Base-by-base conservation (phyloP, 2,888 invertebrate genomes). In the Amblyjoppa fuscipennis region DNA sequence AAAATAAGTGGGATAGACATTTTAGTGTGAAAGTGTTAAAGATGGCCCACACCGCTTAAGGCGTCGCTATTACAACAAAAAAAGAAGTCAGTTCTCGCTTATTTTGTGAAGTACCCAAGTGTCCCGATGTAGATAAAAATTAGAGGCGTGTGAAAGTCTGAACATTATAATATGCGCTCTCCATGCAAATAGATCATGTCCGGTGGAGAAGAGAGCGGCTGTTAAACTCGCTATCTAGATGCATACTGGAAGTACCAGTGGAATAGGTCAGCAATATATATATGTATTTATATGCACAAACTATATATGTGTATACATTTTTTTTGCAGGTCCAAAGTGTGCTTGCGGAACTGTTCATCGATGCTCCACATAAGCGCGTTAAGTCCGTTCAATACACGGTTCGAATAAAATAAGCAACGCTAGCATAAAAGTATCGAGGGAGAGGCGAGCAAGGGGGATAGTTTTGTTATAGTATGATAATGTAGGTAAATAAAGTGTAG, bases 361-460 rank as follows among this genome's bases (percentile, higher is more conserved):
- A 61, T 83, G 83, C 79, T 80, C 83, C 83, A 83, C 75, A 83
- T 80, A 83, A 75, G 56, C 31, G 68, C 20, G n/a, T 59, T 69
- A 61, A 49, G 59, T 78, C 49, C 56, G 51, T 59, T 20, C 25
- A 25, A 59, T 38, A 6, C 3, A 74, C 34, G 64, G 64, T 16
- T 69, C 51, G 25, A 83, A 83, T 79, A 83, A 83, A 83, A 69
- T 75, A 71, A 76, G 59, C 80, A 71, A 80, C 31, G 61, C 51
- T 75, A 56, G 64, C 13, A 49, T 28, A 74, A 74, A 61, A 81
- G 69, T 75, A 75, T 77, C 45, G 11, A 41, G 16, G 77, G 38
- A 28, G n/a, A 77, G 77, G 51, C 77, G 66, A 66, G 76, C 5
- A 38, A 31, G 64, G 49, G 64, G n/a, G 59, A 11, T 25, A 59